Base-by-base conservation (phyloP, 2,888 invertebrate genomes). In the Andrena dorsata region DNA sequence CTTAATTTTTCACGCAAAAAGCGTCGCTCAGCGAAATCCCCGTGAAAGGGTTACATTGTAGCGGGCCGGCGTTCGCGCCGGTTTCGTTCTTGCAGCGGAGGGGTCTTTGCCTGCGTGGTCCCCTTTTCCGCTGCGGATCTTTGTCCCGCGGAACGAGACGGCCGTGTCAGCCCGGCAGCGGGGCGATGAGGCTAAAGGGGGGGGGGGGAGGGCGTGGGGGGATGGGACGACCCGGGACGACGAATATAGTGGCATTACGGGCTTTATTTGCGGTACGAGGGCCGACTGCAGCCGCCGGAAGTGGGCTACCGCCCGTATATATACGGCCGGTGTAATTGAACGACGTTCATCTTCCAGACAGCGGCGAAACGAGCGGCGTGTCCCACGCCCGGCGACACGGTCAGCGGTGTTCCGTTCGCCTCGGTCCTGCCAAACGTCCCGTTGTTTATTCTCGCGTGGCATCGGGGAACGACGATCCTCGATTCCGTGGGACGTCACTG, bases 271-370 rank as follows among this genome's bases (percentile, higher is more conserved):
- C 73, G 76, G 65, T 23, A 32, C 30, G 26, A 58, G 65, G 41
- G 61, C 65, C 70, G 66, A 30, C 51, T 68, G 53, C 30, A 68
- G 28, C 30, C 66, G 30, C 49, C 35, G 75, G 75, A 64, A 49
- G 41, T 49, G n/a, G 10, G 35, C 47, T 7, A 8, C 10, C 13
- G 28, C 16, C 35, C 28, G 51, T 73, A 72, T 66, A 72, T 70
- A 66, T 76, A 41, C 47, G 53, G 16, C 71, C 64, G 69, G 79
- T 74, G 71, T 83, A 86, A 85, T 88, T 85, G 87, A 87, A 89
- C 82, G 71, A 79, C 85, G 88, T 84, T 79, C 86, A 80, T 88
- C 86, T 86, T 84, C 71, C 76, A 76, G 79, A 84, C 81, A 84
- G 79, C 41, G 61, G 74, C 58, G 65, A 83, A 77, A 76, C 76